Base-by-base conservation (phyloP, 2,888 invertebrate genomes). In the Apotomis turbidana region DNA sequence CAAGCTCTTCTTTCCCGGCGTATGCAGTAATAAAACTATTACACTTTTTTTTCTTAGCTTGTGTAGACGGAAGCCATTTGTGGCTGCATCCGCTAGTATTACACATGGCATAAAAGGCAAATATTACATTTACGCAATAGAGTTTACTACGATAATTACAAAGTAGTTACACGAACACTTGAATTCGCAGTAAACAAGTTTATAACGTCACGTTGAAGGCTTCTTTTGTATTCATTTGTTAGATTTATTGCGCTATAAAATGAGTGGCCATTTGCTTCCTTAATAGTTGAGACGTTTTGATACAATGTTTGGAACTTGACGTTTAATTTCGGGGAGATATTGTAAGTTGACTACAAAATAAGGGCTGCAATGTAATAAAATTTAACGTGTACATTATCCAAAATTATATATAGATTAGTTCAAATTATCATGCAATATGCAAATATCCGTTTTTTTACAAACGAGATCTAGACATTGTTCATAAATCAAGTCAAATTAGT, bases 181-280 rank as follows among this genome's bases (percentile, higher is more conserved):
- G 62, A 63, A 68, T 58, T 67, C 44, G 41, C 71, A 58, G 41
- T 46, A 63, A 68, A 70, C 55, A 27, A 67, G 61, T 62, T 71
- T 68, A 66, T 55, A 15, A 49, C 62, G 61, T 63, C 72, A 66
- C 54, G 54, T 60, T 66, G 49, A 64, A 41, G 54, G 41, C 67
- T 68, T 71, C 67, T 62, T 72, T 72, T 72, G 72, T 68, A 72
- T 72, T 52, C 68, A 72, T 72, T 72, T 68, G 62, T 57, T 54
- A 58, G 62, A 68, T 62, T 72, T 68, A 68, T 68, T 63, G 54
- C 68, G 10, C 68, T 41, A 68, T 72, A 72, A 72, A 72, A 46
- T 72, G 67, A 68, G 44, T 68, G 51, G 71, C 71, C 13, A 52
- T 71, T 71, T 71, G 51, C 51, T 70, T 70, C 62, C 44, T 62